Evolutionary conservation across 2,797 vertebrate species (phyloP).

Genomic region (Betta splendens): DNA sequence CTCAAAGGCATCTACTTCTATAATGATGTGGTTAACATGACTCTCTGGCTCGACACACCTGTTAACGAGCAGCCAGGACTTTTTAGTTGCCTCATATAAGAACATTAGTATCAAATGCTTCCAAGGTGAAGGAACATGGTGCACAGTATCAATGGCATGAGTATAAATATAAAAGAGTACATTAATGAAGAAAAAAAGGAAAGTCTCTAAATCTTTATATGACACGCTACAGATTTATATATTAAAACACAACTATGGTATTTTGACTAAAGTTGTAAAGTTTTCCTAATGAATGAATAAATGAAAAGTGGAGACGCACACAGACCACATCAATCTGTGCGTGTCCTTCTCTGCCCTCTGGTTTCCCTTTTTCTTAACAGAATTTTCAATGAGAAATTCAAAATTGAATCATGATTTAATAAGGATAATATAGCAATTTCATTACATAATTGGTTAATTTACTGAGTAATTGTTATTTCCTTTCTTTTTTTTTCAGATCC

Average conservation of each 20-base stretch:
- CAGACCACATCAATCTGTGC: neutral
- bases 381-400: conserved; percentile 7
- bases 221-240: no score
- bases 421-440: conserved; percentile 46
- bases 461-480: conserved; percentile 38
- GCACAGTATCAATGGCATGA: no score
- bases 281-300: neutral
- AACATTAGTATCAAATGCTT: neutral
- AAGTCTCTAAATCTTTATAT: no score
- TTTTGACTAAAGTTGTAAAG: neutral
- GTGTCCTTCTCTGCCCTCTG: neutral
- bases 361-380: conserved; percentile 15
- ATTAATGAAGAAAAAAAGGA: no score
- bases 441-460: conserved; percentile 41
- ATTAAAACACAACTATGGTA: no score
- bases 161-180: no score
- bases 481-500: conserved; percentile 25
- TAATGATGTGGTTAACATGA: no score
- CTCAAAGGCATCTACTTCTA: no score
- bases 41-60: no score
- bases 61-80: no score
- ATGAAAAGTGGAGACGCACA: neutral
- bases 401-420: conserved; percentile 47
- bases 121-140: neutral
- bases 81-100: neutral